Base-by-base conservation (phyloP, 1,140 invertebrate genomes). In the Lineus longissimus region DNA sequence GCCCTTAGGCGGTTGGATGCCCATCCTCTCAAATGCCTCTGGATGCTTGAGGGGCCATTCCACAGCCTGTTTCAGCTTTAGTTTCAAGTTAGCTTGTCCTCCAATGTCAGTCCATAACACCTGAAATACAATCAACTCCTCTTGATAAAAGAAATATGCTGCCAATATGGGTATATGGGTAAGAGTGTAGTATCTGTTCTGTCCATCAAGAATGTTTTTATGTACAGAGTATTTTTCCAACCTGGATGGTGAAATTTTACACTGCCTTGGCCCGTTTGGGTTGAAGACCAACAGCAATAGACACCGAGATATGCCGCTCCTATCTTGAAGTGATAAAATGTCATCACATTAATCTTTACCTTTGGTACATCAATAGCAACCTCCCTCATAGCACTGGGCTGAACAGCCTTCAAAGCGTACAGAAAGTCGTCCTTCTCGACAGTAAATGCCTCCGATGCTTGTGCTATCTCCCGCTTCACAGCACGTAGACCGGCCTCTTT, bases 321-420 rank as follows among this genome's bases (percentile, higher is more conserved):
- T n/a, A n/a, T 7, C 6, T 51, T 4, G 19, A 51, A 27, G 25
- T 27, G 25, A 19, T 6, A n/a, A n/a, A 51, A 23, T 27, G n/a
- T 7, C 19, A 43, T 43, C 19, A 11, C 11, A 43, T 13, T 43
- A 51, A 51, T 59, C 45, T 60, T 67, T 65, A 81, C 80, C 71
- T 82, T 79, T 33, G 80, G 79, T 2, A 87, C 84, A 15, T 95
- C 91, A 63, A 96, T 87, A 25, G 90, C 82, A 0, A 95, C 86
- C 81, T 94, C 92, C 65, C 91, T 87, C 91, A 97, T 95, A 0
- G 92, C 93, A 75, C 90, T 93, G 0, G 94, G 93, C 71, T 89
- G 89, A 0, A 93, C 87, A 30, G 85, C 75, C 6, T 82, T 87
- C 29, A 94, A 75, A 25, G 91, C 91, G 19, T 80, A 73, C 36